phyloP scores from a whole-genome alignment of 1,140 invertebrate species.

The Drosophila nannoptera region DNA sequence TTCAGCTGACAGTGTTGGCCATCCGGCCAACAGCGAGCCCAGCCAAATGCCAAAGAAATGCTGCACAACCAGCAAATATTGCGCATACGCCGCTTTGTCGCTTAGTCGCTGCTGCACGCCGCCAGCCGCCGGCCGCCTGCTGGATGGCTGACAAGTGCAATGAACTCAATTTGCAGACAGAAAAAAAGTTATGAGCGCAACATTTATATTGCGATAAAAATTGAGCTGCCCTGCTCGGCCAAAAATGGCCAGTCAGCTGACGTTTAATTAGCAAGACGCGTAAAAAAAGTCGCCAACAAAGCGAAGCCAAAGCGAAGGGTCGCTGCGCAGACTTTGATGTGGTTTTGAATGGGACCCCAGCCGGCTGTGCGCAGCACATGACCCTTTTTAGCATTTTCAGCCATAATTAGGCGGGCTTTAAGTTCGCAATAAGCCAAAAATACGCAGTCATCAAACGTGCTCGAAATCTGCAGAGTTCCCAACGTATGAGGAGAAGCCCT shows the following conservation, averaged over 20 bases:
- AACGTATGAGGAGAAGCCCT: constrained; percentile 28
- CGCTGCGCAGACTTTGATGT: constrained; percentile 39
- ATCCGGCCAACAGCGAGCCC: constrained; percentile 47
- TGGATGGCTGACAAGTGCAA: constrained; percentile 61
- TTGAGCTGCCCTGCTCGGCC: constrained; percentile 33
- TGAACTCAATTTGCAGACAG: constrained; percentile 63
- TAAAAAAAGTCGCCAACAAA: constrained; percentile 14
- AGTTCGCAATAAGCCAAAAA: constrained; percentile 17
- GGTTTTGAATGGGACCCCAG: constrained; percentile 21
- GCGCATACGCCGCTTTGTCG: constrained; percentile 68
- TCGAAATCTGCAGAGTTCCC: constrained; percentile 18
- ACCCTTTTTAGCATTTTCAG: constrained; percentile 21
- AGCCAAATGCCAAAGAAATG: constrained; percentile 73
- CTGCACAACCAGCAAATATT: constrained; percentile 76
- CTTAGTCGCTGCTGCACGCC: constrained; percentile 10
- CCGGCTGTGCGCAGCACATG: neutral
- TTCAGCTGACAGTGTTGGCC: constrained; percentile 72
- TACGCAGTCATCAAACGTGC: constrained; percentile 44
- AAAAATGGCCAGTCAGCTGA: constrained; percentile 57
- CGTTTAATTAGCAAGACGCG: constrained; percentile 59
- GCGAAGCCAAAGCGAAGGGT: constrained; percentile 28
- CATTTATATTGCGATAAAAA: constrained; percentile 60
- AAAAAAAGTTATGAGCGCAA: constrained; percentile 59
- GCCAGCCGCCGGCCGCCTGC: constrained; percentile 39
- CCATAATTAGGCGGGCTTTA: constrained; percentile 59